Evolutionary conservation across 2,113 vertebrate species (phyloP).

Genomic region (Riparia riparia): DNA sequence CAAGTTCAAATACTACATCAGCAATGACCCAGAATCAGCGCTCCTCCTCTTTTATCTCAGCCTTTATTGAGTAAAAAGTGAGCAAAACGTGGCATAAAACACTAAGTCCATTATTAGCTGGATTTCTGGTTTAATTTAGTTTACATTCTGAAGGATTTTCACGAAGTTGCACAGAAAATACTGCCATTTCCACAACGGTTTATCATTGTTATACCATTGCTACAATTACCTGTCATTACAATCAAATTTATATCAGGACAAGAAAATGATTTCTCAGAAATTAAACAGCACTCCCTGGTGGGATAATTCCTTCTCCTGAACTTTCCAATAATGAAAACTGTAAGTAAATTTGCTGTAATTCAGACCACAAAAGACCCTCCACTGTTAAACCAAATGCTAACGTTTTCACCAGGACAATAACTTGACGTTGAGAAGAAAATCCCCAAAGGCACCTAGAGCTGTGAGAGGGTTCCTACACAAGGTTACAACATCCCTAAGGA

Average conservation of each 20-base stretch:
- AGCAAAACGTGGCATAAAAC: neutral
- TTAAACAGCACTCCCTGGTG: slow-evolving; percentile 66
- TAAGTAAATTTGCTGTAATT: slow-evolving; percentile 45
- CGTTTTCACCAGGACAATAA: neutral
- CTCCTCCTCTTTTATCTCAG: neutral
- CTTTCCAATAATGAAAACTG: slow-evolving; percentile 43
- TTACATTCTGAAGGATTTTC: slow-evolving; percentile 2
- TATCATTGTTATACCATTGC: slow-evolving; percentile 17
- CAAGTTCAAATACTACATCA: neutral
- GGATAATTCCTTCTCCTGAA: slow-evolving; percentile 57
- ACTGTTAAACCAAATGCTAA: slow-evolving; percentile 3
- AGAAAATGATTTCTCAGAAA: slow-evolving; percentile 60
- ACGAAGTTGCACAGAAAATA: neutral
- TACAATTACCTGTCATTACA: slow-evolving; percentile 51
- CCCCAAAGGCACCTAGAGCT: neutral
- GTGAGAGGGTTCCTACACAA: neutral
- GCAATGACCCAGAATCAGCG: fast-evolving
- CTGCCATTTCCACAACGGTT: neutral
- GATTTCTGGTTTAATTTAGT: slow-evolving; percentile 8
- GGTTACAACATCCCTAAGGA: neutral
- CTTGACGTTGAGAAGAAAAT: neutral
- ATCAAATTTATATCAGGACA: slow-evolving; percentile 54
- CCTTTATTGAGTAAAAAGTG: neutral
- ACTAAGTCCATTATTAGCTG: neutral
- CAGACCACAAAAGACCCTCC: slow-evolving; percentile 29